A percentile compares a stretch with the other conserved stretches of the same genome.
These are phyloP conservation scores for Parambassis ranga DNA, from an alignment of 2,797 vertebrate genomes.

Conservation along the genomic window DNA sequence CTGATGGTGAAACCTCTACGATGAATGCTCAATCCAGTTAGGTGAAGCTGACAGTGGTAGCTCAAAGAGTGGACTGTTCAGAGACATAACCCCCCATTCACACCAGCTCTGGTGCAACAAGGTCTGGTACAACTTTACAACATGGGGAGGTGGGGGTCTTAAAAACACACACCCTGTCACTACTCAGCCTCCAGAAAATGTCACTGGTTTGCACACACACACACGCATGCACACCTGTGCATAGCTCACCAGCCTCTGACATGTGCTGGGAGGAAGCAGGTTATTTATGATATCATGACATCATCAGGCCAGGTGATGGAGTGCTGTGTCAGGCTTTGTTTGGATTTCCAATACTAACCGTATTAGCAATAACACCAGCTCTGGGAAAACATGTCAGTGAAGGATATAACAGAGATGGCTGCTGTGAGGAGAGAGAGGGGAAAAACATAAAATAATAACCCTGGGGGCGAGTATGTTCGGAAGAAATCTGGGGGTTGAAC, in stretches of 20 bases:
- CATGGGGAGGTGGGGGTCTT: constrained; percentile 30
- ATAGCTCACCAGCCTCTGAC: constrained; percentile 34
- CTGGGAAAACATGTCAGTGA: constrained; percentile 65
- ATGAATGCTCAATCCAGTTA: constrained; percentile 32
- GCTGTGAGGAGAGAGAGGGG: background rate
- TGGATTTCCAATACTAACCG: constrained; percentile 73
- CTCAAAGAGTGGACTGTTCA: constrained; percentile 70
- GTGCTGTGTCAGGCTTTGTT: constrained; percentile 71
- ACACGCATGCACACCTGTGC: constrained; percentile 15
- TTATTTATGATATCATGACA: constrained; percentile 67
- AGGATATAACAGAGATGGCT: constrained; percentile 28
- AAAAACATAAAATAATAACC: constrained; percentile 33
- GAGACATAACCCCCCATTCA: constrained; percentile 64
- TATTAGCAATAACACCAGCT: constrained; percentile 58
- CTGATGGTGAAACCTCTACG: constrained; percentile 51
- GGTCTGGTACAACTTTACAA: constrained; percentile 74
- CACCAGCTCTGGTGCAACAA: constrained; percentile 35
- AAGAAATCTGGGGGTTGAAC: constrained; percentile 26
- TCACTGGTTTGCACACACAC: constrained; percentile 32
- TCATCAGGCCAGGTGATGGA: constrained; percentile 71
- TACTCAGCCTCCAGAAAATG: constrained; percentile 48
- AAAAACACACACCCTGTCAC: constrained; percentile 67
- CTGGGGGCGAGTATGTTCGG: constrained; percentile 2
- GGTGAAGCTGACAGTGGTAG: constrained; percentile 40
- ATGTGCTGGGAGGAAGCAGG: constrained; percentile 17